A percentile compares a stretch with the other conserved stretches of the same genome.
These are phyloP conservation scores for Eulemur mongoz DNA, from an alignment of 2,797 vertebrate species.

Conservation along the genomic window DNA sequence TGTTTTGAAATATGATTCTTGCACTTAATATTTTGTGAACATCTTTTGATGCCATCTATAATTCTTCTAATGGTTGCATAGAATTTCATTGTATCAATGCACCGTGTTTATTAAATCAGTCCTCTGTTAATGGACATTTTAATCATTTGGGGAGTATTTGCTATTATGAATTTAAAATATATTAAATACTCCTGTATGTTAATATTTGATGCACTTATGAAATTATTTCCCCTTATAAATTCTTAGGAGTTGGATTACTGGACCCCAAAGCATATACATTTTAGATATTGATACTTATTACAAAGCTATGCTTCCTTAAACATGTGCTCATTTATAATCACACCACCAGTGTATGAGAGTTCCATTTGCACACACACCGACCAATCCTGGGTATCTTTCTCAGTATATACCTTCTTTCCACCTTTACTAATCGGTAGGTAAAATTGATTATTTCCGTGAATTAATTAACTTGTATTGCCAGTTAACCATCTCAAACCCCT, in stretches of 20 bases:
- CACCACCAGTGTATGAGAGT: neutral
- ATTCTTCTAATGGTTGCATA: neutral
- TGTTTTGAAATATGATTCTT: neutral
- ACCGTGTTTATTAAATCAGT: neutral
- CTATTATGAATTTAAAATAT: neutral
- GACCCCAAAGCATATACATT: neutral
- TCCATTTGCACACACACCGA: neutral
- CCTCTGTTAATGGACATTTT: neutral
- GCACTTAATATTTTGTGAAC: neutral
- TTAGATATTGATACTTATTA: neutral
- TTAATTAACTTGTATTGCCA: neutral
- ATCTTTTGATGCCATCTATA: neutral
- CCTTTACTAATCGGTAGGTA: neutral
- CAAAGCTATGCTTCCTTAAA: neutral
- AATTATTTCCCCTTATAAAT: neutral
- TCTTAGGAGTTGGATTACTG: neutral
- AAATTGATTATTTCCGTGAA: neutral
- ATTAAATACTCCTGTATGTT: neutral
- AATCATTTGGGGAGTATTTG: neutral
- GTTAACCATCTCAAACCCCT: neutral
- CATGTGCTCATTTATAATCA: neutral
- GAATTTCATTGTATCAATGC: neutral
- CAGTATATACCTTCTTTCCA: neutral
- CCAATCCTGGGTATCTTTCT: neutral
- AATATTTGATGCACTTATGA: neutral